These are phyloP conservation scores for Neuroscelio doddi DNA, from an alignment of 2,888 invertebrate genomes.

Conservation along the genomic window DNA sequence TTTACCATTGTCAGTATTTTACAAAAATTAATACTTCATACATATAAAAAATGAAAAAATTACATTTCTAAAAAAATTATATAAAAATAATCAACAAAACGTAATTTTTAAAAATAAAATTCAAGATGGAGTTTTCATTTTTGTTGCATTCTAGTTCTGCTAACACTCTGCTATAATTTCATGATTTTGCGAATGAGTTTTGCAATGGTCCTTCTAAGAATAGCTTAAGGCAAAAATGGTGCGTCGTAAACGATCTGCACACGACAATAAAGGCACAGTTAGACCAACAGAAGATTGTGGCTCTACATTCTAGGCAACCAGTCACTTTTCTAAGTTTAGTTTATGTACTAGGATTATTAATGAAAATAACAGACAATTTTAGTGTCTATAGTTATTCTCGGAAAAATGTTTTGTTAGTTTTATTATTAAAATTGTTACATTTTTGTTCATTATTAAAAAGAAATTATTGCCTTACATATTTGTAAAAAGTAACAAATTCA, in stretches of 20 bases:
- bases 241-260: slow-evolving; percentile 42
- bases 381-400: slow-evolving; percentile 4
- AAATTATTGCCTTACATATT: too few species aligned
- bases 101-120: too few species aligned
- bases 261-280: slow-evolving; percentile 41
- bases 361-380: background rate
- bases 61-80: too few species aligned
- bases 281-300: slow-evolving; percentile 27
- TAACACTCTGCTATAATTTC: slow-evolving; percentile 36
- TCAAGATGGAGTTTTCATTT: slow-evolving; percentile 20
- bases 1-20: too few species aligned
- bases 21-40: too few species aligned
- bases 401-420: too few species aligned
- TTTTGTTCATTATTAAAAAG: too few species aligned
- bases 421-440: too few species aligned
- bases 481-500: too few species aligned
- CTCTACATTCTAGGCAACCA: slow-evolving; percentile 21
- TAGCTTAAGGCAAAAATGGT: slow-evolving; percentile 37
- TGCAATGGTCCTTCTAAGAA: slow-evolving; percentile 41
- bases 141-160: slow-evolving; percentile 34
- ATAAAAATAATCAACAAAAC: slow-evolving; percentile 11
- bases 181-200: slow-evolving; percentile 22
- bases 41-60: too few species aligned
- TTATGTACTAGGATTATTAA: too few species aligned
- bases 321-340: background rate